Base-by-base conservation (phyloP, 2,113 vertebrate genomes). In the Dromiciops gliroides region DNA sequence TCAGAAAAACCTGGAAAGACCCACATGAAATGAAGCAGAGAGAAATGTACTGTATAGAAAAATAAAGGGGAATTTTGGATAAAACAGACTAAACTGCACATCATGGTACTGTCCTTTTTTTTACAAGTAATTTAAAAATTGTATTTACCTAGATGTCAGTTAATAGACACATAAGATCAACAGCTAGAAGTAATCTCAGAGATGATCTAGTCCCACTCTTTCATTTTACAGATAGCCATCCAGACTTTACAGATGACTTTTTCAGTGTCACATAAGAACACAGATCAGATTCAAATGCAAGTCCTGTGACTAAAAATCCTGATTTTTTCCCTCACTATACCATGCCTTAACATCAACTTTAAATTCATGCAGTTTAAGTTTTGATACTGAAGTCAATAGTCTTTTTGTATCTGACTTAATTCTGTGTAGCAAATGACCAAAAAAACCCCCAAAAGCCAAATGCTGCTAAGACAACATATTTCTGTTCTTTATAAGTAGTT, bases 131-230 rank as follows among this genome's bases (percentile, higher is more conserved):
- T 24, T 93, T n/a, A 8, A 89, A 53, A 93, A 95, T 67, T 94
- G 10, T 92, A 49, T 92, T 96, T 94, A 93, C 48, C 60, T 93
- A 95, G 89, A 90, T 31, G 52, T 95, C 56, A 94, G 37, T 11
- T 91, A 95, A 95, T 93, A 97, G 51, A 67, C 50, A 91, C 28
- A 95, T 83, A 44, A 83, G 5, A 95, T 91, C 23, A 51, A 83
- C 22, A 83, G n/a, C 19, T 44, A 44, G 19, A 83, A 83, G n/a
- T 83, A 23, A 83, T 67, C 37, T 37, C 37, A 67, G 12, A 67
- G 60, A 67, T 83, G 7, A 44, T 23, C 12, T 83, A 83, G n/a
- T 83, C n/a, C 67, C 37, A 83, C 11, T 12, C 8, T 83, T 44
- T 22, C 23, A 44, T 44, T 83, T 83, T 83, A 44, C 37, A 83